Conservation (phyloP, 2,113 vertebrate genomes). For the Notarius lentiginosus region DNA sequence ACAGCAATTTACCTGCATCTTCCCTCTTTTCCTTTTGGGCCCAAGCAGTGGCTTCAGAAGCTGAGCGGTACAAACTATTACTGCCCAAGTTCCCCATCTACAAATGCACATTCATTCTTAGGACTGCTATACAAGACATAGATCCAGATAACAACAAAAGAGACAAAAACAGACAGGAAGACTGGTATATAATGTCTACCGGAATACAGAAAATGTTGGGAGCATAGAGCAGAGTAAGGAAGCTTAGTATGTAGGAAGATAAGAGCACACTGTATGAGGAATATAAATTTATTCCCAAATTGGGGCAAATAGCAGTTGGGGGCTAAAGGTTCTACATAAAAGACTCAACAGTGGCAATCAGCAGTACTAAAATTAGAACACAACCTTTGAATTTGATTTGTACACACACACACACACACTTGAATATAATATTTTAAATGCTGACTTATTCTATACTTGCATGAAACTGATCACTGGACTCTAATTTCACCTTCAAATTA, state of each 20-base stretch:
- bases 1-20: constrained; percentile 5
- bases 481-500: too few relatives aligned
- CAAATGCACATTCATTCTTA: constrained; percentile 35
- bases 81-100: constrained; percentile 56
- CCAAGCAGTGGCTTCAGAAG: constrained; percentile 31
- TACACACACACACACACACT: neutral
- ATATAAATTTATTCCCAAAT: neutral
- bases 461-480: neutral
- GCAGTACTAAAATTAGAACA: neutral
- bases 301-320: neutral
- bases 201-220: neutral
- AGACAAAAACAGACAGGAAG: neutral
- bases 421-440: neutral
- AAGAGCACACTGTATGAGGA: neutral
- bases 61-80: constrained; percentile 41
- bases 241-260: neutral
- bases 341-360: neutral
- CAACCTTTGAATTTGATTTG: neutral
- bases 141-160: neutral
- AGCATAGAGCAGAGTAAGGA: neutral
- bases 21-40: constrained; percentile 39
- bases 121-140: neutral
- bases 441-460: neutral
- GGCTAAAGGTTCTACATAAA: neutral
- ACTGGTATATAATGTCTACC: neutral